These are phyloP conservation scores for Sphyrna mokarran DNA, from an alignment of 2,113 vertebrate species.

Conservation along the genomic window DNA sequence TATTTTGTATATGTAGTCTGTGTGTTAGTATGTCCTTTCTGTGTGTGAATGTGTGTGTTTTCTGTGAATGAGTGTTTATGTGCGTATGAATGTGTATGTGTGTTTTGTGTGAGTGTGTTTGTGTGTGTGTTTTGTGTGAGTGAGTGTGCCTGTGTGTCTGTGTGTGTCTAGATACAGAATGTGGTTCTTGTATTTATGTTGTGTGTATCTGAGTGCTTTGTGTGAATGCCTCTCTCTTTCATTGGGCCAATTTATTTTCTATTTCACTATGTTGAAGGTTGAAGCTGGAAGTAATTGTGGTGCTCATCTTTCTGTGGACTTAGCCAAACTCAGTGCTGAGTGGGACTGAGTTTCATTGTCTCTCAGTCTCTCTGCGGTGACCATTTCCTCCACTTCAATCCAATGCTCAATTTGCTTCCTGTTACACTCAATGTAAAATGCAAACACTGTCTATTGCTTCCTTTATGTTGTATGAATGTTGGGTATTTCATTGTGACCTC, in stretches of 20 bases:
- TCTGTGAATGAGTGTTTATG: background rate
- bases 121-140: background rate
- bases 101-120: background rate
- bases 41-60: background rate
- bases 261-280: background rate
- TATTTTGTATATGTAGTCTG: background rate
- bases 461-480: background rate
- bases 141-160: background rate
- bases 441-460: background rate
- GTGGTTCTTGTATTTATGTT: background rate
- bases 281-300: background rate
- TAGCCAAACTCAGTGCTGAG: background rate
- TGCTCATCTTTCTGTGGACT: background rate
- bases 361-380: background rate
- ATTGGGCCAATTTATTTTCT: background rate
- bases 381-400: background rate
- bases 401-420: background rate
- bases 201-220: background rate
- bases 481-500: background rate
- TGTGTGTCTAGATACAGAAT: background rate
- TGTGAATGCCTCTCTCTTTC: background rate
- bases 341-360: background rate
- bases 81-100: background rate
- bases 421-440: background rate
- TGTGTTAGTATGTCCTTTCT: too few relatives aligned